Percentiles rank a stretch among this genome's conserved stretches.
Evolutionary conservation across 2,797 vertebrate genomes (phyloP).

Genomic region (Protosalanx chinensis): DNA sequence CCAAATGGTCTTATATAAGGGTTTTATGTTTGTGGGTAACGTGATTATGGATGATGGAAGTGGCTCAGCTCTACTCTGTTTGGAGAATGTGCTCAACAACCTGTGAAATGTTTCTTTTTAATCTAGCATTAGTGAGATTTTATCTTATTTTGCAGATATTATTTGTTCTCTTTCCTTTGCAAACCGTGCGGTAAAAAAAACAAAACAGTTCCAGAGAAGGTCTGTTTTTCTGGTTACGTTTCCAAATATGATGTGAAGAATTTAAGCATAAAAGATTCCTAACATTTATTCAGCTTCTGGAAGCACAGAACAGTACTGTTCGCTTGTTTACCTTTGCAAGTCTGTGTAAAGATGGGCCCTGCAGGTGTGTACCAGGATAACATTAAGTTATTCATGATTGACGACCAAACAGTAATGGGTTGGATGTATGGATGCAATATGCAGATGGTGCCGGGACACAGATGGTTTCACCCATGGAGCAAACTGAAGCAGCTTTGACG

Average conservation of each 20-base stretch:
- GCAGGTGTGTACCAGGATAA: slow-evolving; percentile 53
- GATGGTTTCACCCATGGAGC: slow-evolving; percentile 71
- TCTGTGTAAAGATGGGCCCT: slow-evolving; percentile 63
- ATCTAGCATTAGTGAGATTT: slow-evolving; percentile 7
- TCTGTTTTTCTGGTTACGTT: slow-evolving; percentile 52
- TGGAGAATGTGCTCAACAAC: slow-evolving; percentile 71
- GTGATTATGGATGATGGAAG: slow-evolving; percentile 41
- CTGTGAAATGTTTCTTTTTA: slow-evolving; percentile 56
- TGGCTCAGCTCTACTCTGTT: slow-evolving; percentile 45
- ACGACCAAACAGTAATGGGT: slow-evolving; percentile 64
- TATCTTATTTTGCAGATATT: slow-evolving; percentile 34
- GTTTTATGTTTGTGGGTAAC: slow-evolving; percentile 50
- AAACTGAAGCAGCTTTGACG: slow-evolving; percentile 69
- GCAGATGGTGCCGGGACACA: slow-evolving; percentile 66
- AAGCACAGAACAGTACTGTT: slow-evolving; percentile 48
- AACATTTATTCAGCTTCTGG: slow-evolving; percentile 46
- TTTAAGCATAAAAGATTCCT: slow-evolving; percentile 37
- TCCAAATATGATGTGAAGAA: slow-evolving; percentile 40
- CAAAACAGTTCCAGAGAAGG: slow-evolving; percentile 48
- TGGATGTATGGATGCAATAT: slow-evolving; percentile 64
- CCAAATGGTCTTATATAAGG: slow-evolving; percentile 36
- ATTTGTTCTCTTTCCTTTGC: slow-evolving; percentile 30
- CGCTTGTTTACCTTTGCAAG: slow-evolving; percentile 55
- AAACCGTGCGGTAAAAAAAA: slow-evolving; percentile 40
- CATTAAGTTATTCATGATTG: slow-evolving; percentile 63